These are phyloP conservation scores for Neoarius graeffei DNA, from an alignment of 2,113 vertebrate genomes.

Conservation along the genomic window DNA sequence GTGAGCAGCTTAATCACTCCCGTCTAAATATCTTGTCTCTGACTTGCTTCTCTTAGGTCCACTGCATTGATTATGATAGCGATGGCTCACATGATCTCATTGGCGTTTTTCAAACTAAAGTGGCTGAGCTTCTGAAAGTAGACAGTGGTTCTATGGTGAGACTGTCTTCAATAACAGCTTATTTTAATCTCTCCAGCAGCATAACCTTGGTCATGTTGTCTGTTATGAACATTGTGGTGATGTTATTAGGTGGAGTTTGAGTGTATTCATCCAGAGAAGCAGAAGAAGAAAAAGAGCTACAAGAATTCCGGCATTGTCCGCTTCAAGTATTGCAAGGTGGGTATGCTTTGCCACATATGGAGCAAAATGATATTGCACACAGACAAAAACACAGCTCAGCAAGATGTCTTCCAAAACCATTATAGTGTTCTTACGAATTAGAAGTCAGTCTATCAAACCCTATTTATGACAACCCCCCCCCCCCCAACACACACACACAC, in stretches of 20 bases:
- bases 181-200: not conserved
- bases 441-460: not conserved
- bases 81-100: slow-evolving; percentile 90
- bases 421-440: not conserved
- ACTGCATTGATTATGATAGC: slow-evolving; percentile 84
- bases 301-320: slow-evolving; percentile 87
- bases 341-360: not conserved
- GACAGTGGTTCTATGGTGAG: slow-evolving; percentile 75
- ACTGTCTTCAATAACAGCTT: slow-evolving; percentile 27
- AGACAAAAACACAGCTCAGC: too few species aligned
- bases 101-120: slow-evolving; percentile 82
- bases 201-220: not conserved
- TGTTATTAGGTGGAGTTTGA: slow-evolving; percentile 81
- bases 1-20: slow-evolving; percentile 49
- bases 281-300: slow-evolving; percentile 92
- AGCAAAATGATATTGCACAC: not conserved
- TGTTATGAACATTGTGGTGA: not conserved
- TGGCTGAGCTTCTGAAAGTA: slow-evolving; percentile 78
- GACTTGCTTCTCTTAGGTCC: slow-evolving; percentile 71
- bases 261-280: slow-evolving; percentile 88
- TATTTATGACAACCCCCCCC: not conserved
- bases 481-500: too few species aligned
- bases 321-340: slow-evolving; percentile 85
- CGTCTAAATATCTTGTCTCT: not conserved
- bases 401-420: not conserved